Base-by-base conservation (phyloP, 2,797 vertebrate species). In the Danionella dracula region DNA sequence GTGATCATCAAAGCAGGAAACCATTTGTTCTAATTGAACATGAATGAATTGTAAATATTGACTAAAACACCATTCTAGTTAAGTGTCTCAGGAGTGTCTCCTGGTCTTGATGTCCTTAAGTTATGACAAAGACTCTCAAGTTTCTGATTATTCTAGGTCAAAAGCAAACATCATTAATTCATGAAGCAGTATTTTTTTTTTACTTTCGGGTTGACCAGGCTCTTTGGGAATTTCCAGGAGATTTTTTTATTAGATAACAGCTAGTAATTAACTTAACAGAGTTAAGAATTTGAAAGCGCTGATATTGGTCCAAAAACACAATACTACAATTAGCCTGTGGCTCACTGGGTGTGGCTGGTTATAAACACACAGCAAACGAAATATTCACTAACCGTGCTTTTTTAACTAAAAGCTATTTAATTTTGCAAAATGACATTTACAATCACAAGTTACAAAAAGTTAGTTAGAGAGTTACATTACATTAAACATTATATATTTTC, bases 21-120 rank as follows among this genome's bases (percentile, higher is more conserved):
- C 63, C 63, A 56, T 66, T 66, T 66, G 62, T 38, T 15, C 42
- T 40, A 56, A 66, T 38, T 38, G 32, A 55, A 56, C 37, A 57
- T 57, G 56, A 66, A 66, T 57, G 21, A 56, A 66, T 66, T 56
- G 32, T 31, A 38, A 12, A 8, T 66, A 57, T 48, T 48, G 63
- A 66, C 41, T 15, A 11, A 51, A 57, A 45, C 44, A 44, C 13
- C 9, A 41, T 48, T 45, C 58, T 21, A 20, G 11, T 42, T 31
- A 56, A 46, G 51, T 11, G 7, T 66, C 20, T 57, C n/a, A 31
- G 29, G 42, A 38, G 41, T n/a, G 10, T 34, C 34, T 15, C 4
- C 16, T 38, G 20, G 55, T 32, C 19, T 9, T 16, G 20, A 19
- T 42, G 32, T 55, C 48, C 13, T 1, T 5, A 35, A 16, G 32